Base-by-base conservation (phyloP, 1,140 invertebrate genomes). In the Diploscapter pachys region DNA sequence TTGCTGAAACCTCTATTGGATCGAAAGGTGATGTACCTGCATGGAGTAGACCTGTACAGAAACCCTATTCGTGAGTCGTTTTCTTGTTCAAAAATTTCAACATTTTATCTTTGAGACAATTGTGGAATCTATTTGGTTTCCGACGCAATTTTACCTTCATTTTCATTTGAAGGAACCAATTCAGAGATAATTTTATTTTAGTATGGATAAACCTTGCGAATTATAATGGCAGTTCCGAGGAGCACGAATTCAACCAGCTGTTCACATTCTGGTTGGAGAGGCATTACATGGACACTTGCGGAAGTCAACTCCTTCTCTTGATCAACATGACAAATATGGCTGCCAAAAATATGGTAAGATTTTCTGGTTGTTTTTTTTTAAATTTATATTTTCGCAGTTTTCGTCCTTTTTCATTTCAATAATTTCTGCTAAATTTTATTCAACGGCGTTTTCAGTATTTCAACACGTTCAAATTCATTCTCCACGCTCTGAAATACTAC, bases 241-340 rank as follows among this genome's bases (percentile, higher is more conserved):
- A 78, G 51, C 55, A 77, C 31, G 75, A 69, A 4, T 71, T 69
- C 49, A 74, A 78, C 64, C 59, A 76, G 63, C 70, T 72, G 13
- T 76, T 78, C 52, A 63, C 71, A 66, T 78, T 76, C 70, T 78
- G 77, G 77, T 55, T 78, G 9, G 77, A 78, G 55, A 66, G 73
- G 48, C 75, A 76, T 57, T 75, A 67, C 54, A 78, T 77, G 73
- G 69, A 77, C 13, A 65, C 78, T 5, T 66, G 63, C 5, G 75
- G 68, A 9, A 63, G 66, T 11, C 75, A 63, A 53, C 13, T 76
- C 6, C 54, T 65, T 5, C 49, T 76, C 31, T 59, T 76, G 5
- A 70, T 76, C 53, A 71, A 76, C 63, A 76, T 76, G 75, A 72
- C 11, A 51, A 63, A 56, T n/a, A 72, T 61, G 5, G 56, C 55